These are phyloP conservation scores for Thysanoteuthis rhombus DNA, from an alignment of 2,888 invertebrate species.

Conservation along the genomic window DNA sequence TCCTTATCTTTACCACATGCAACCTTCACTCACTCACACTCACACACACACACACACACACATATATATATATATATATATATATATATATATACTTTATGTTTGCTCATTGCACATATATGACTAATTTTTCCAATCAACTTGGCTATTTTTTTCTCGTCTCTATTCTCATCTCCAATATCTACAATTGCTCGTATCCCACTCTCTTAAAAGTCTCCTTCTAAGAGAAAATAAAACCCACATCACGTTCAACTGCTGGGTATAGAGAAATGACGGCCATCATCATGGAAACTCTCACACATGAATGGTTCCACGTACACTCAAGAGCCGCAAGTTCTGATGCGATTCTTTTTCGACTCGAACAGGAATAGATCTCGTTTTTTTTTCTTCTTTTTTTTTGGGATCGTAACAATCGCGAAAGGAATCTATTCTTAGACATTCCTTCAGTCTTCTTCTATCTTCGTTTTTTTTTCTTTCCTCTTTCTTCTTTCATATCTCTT, in stretches of 20 bases:
- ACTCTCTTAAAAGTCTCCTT: not conserved
- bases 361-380: not conserved
- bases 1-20: too few relatives aligned
- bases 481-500: not conserved
- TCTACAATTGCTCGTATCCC: too few relatives aligned
- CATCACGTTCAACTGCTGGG: not conserved
- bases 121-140: too few relatives aligned
- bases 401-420: not conserved
- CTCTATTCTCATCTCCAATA: too few relatives aligned
- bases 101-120: too few relatives aligned
- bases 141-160: too few relatives aligned
- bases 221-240: too few relatives aligned
- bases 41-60: too few relatives aligned
- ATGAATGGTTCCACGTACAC: not conserved
- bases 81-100: too few relatives aligned
- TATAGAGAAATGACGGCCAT: not conserved
- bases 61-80: too few relatives aligned
- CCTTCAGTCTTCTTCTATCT: not conserved
- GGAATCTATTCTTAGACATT: not conserved
- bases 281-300: not conserved
- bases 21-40: too few relatives aligned
- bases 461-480: not conserved
- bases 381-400: not conserved
- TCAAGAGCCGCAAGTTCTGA: not conserved
- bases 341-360: not conserved